Conservation (phyloP, 2,888 invertebrate genomes). For the Scrobipalpa atriplicella region DNA sequence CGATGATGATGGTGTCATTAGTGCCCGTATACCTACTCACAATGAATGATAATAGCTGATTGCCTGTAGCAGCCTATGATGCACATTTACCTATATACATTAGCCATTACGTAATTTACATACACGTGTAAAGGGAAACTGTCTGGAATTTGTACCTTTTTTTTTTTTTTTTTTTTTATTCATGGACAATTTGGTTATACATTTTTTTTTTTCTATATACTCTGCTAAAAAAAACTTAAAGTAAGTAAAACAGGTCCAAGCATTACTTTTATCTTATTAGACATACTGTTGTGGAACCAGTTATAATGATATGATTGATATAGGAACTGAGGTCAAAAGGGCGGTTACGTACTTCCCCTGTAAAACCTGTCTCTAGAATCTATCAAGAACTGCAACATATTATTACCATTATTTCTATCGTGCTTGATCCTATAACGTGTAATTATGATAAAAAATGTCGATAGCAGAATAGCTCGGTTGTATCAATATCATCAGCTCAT, state of each 20-base stretch:
- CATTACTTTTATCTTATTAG: background rate
- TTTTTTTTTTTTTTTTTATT: too few species aligned
- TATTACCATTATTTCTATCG: constrained; percentile 2
- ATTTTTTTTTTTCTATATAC: too few species aligned
- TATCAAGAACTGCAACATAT: constrained; percentile 6
- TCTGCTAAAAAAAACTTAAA: too few species aligned
- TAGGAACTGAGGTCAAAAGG: background rate
- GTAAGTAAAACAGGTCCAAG: background rate
- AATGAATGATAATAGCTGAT: background rate
- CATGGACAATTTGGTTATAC: too few species aligned
- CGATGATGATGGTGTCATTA: constrained; percentile 15
- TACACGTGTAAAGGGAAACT: constrained; percentile 2
- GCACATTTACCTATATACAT: constrained; percentile 13
- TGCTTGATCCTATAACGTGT: background rate
- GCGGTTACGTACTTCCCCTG: constrained; percentile 6
- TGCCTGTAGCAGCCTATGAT: background rate
- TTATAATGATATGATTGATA: background rate
- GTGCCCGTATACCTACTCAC: constrained; percentile 4
- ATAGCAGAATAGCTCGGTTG: background rate
- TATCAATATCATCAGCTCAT: background rate
- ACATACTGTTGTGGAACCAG: background rate
- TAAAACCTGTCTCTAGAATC: background rate
- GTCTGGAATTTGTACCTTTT: too few species aligned
- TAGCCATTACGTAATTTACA: constrained; percentile 1
- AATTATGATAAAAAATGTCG: constrained; percentile 6